Base-by-base conservation (phyloP, 2,888 invertebrate genomes). In the Eilema depressum region DNA sequence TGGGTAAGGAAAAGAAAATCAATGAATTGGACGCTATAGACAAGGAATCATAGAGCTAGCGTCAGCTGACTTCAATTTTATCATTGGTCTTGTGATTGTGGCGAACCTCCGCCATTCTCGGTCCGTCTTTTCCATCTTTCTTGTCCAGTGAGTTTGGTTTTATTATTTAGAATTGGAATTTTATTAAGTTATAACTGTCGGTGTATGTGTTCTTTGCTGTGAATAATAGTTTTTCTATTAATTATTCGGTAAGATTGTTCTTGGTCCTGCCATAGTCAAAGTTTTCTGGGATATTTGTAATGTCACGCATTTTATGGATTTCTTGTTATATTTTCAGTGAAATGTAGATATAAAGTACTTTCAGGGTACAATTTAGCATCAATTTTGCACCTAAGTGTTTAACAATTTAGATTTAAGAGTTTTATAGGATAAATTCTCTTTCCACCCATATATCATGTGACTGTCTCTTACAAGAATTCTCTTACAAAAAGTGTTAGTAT, bases 31-130 rank as follows among this genome's bases (percentile, higher is more conserved):
- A 70, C 63, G 68, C 73, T 87, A 92, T 89, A 93, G 91, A 93
- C 88, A 86, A 87, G 28, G 75, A 86, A 78, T 81, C 92, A 93
- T 93, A 93, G 92, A 94, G 88, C 83, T 78, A 88, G 91, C 91
- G 95, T 95, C 95, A 95, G 95, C 95, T 95, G 95, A 95, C 95
- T 93, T 87, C 84, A 92, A 83, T 94, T 95, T 94, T 94, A 95
- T 95, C 95, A 93, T 92, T 91, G 94, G 95, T 95, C 95, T 95
- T 95, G 95, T 95, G 95, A 95, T 95, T 95, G 93, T 95, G 92
- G 92, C 92, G 87, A 86, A 89, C 83, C 92, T 94, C 95, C 95
- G 95, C 95, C 95, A 95, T 95, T 95, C 95, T 94, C 89, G 88
- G 92, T 88, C 92, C 92, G 92, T 91, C 94, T 94, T 92, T 94